These are phyloP conservation scores for Amphipyra berbera DNA, from an alignment of 2,888 invertebrate genomes.

Conservation along the genomic window DNA sequence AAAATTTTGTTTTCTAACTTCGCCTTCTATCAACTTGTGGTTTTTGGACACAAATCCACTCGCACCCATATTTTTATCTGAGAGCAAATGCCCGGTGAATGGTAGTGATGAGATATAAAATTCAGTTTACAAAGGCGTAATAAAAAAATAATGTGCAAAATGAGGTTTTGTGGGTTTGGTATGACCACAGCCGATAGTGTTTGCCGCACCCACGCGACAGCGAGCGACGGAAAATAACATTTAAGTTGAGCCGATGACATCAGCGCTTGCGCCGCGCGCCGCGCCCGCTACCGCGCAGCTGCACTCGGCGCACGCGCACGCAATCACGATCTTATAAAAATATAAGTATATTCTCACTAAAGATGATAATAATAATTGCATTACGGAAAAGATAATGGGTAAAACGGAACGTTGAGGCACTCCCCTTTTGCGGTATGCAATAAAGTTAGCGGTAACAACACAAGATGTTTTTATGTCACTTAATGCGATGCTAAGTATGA, in stretches of 20 bases:
- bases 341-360: slow-evolving; percentile 43
- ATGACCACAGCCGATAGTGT: slow-evolving; percentile 72
- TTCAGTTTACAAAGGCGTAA: slow-evolving; percentile 36
- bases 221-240: slow-evolving; percentile 86
- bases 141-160: slow-evolving; percentile 50
- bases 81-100: slow-evolving; percentile 18
- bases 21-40: neutral
- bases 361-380: slow-evolving; percentile 38
- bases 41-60: slow-evolving; percentile 5
- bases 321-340: slow-evolving; percentile 61
- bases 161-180: slow-evolving; percentile 66
- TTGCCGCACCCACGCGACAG: slow-evolving; percentile 83
- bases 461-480: neutral
- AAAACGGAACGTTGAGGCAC: slow-evolving; percentile 5
- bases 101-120: slow-evolving; percentile 47
- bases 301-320: slow-evolving; percentile 69
- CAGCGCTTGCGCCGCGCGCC: slow-evolving; percentile 78
- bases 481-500: too few species aligned
- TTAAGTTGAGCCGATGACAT: slow-evolving; percentile 87
- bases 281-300: slow-evolving; percentile 81
- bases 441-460: slow-evolving; percentile 30
- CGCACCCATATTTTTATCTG: slow-evolving; percentile 18
- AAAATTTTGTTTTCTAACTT: too few species aligned
- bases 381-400: slow-evolving; percentile 28
- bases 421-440: slow-evolving; percentile 39